phyloP scores from a whole-genome alignment of 2,113 vertebrate genomes.

The Halcyon senegalensis region DNA sequence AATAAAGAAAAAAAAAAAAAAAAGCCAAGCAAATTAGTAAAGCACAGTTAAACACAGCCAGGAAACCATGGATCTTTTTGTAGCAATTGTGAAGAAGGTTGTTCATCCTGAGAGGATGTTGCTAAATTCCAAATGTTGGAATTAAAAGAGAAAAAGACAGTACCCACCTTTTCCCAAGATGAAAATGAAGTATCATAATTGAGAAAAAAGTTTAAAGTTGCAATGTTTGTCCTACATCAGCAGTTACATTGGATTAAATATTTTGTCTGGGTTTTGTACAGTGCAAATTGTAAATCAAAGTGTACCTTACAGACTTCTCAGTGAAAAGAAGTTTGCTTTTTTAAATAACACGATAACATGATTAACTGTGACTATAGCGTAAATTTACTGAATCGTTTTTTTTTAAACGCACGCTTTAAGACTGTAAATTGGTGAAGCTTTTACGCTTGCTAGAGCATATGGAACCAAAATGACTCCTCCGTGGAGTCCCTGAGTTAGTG shows the following conservation, averaged over 20 bases:
- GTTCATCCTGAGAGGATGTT: not conserved
- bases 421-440: not conserved
- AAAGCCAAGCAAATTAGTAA: not conserved
- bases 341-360: not conserved
- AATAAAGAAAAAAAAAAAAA: not conserved
- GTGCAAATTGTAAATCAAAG: not conserved
- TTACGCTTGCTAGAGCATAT: not conserved
- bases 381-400: not conserved
- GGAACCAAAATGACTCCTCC: not conserved
- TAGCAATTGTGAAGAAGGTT: not conserved
- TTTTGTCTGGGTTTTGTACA: not conserved
- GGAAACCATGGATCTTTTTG: not conserved
- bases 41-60: not conserved
- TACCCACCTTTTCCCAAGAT: not conserved
- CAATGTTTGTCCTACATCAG: not conserved
- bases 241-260: not conserved
- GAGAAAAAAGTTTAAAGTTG: not conserved
- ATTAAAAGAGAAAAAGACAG: not conserved
- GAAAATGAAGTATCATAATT: not conserved
- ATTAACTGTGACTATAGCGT: not conserved
- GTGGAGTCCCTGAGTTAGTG: not conserved
- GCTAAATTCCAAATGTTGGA: not conserved
- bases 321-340: not conserved
- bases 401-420: not conserved
- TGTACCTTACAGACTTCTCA: not conserved